phyloP scores from a whole-genome alignment of 2,113 vertebrate species.

The Carassius carassius region DNA sequence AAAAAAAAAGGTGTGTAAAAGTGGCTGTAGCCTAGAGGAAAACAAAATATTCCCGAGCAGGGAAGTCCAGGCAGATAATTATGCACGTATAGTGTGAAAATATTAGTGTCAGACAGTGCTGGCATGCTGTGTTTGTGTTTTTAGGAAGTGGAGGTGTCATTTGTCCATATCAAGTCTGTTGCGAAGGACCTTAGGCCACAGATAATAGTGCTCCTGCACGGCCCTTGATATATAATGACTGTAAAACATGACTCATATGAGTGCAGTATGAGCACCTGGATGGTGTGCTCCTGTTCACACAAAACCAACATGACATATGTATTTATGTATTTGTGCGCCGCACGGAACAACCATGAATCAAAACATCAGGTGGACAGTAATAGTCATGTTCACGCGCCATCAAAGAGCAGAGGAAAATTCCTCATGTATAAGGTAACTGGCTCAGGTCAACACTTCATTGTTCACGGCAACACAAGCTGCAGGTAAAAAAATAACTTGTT shows the following conservation, averaged over 20 bases:
- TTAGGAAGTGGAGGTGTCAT: conserved; percentile 54
- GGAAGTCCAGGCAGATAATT: conserved; percentile 3
- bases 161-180: conserved; percentile 51
- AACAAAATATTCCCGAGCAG: neutral
- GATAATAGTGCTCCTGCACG: conserved; percentile 43
- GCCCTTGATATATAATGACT: conserved; percentile 58
- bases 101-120: conserved; percentile 31
- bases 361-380: conserved; percentile 52
- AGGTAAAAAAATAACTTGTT: conserved; percentile 23
- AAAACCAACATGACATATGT: conserved; percentile 33
- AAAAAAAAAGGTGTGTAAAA: conserved; percentile 4
- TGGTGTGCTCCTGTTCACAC: conserved; percentile 31
- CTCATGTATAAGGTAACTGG: conserved; percentile 46
- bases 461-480: conserved; percentile 46
- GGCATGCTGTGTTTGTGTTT: conserved; percentile 45
- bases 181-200: conserved; percentile 54
- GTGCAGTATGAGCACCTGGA: conserved; percentile 47
- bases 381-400: conserved; percentile 55
- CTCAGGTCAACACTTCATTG: conserved; percentile 49
- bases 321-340: conserved; percentile 47
- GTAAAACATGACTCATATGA: conserved; percentile 60
- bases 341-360: conserved; percentile 57
- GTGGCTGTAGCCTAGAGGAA: neutral
- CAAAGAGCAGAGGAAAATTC: conserved; percentile 57
- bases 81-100: neutral